Evolutionary conservation across 2,113 vertebrate genomes (phyloP).

Genomic region (Stegostoma tigrinum): DNA sequence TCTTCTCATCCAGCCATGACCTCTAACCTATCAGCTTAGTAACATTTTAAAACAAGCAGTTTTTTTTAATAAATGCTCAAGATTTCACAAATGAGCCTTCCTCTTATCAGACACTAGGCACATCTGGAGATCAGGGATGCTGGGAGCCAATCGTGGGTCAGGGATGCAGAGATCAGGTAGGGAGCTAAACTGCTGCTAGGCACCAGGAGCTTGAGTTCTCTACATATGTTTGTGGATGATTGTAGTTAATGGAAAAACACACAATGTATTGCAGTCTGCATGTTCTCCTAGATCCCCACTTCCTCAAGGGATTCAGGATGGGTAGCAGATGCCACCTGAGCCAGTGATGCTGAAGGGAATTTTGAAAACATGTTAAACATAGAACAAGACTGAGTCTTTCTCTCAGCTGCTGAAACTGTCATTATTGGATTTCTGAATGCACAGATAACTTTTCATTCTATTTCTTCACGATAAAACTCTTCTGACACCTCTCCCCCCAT

Average conservation of each 20-base stretch:
- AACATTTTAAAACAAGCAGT: not conserved
- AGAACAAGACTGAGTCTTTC: too few relatives aligned
- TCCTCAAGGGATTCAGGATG: too few relatives aligned
- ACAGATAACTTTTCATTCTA: too few relatives aligned
- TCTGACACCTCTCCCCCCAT: too few relatives aligned
- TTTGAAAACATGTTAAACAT: too few relatives aligned
- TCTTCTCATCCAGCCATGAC: not conserved
- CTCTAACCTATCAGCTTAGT: not conserved
- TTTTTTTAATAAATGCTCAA: not conserved
- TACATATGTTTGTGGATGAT: not conserved
- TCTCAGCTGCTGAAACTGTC: too few relatives aligned
- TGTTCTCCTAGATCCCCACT: too few relatives aligned
- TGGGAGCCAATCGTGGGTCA: not conserved
- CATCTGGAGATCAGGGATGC: not conserved
- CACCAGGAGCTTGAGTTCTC: not conserved
- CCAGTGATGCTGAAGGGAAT: too few relatives aligned
- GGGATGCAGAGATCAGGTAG: slow-evolving; percentile 9
- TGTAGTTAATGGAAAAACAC: not conserved
- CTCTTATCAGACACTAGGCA: not conserved
- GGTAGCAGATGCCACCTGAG: too few relatives aligned
- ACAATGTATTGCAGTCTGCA: too few relatives aligned
- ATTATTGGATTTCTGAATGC: too few relatives aligned
- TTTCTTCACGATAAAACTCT: too few relatives aligned
- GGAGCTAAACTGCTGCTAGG: not conserved
- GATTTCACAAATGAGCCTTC: not conserved